Evolutionary conservation across 2,113 vertebrate genomes (phyloP), one percentile per base, ranked within the genome.

Genomic region (Psephotus haematonotus): DNA sequence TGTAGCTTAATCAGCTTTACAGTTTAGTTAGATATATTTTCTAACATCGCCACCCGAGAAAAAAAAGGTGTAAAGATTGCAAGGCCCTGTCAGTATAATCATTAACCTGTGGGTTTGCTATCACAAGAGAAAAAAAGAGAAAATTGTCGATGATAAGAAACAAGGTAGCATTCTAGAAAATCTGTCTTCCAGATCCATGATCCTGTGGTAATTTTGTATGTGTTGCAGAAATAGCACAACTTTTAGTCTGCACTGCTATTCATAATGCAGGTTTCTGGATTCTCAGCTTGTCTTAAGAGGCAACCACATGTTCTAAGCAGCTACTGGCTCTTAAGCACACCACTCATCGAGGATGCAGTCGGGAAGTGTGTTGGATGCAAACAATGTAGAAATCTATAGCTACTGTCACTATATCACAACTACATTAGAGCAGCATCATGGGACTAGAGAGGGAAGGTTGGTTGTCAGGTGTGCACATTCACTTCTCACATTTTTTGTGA

Each of bases 261-360:
- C 22, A 24, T 20, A 52, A 62, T 5, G 27, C 28, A 72, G 16
- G 13, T 62, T 93, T 91, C 59, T 81, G 44, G 65, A 69, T 57
- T 37, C 10, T 57, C 44, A 35, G 13, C 7, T 72, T 76, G 11
- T 52, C 29, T 62, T 60, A 72, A 43, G 43, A 90, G 76, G 69
- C 19, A 83, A 4, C 3, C 7, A 15, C 0, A 0, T 37, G 4
- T 29, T 82, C 19, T 18, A 35, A 63, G 59, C 13, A 71, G 4
- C 3, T 64, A 11, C 8, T 16, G 17, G 11, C 37, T 79, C 75
- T 41, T 67, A 68, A 79, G 28, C 15, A 11, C 17, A 23, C 1
- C 4, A 6, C 13, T 69, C 5, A 0, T 39, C 0, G 0, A 91
- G 27, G 27, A 41, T 64, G 16, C 1, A 2, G 17, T 39, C n/a